These are phyloP conservation scores for Valencia hispanica DNA, from an alignment of 2,797 vertebrate genomes.

Conservation along the genomic window DNA sequence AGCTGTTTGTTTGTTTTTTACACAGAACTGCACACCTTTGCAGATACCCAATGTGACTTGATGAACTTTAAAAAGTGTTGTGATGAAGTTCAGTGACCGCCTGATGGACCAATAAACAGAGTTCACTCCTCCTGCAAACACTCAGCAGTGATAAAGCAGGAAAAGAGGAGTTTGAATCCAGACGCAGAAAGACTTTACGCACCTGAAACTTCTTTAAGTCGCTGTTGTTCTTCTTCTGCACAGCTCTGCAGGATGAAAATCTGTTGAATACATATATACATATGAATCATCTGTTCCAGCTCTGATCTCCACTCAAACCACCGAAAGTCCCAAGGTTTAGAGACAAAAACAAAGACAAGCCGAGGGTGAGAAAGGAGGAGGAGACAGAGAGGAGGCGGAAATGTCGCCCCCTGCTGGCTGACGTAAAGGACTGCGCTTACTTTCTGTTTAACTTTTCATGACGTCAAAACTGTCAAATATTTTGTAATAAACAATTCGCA, in stretches of 20 bases:
- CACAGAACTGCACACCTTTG: no score
- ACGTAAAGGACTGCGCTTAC: not conserved
- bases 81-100: not conserved
- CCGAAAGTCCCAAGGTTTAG: not conserved
- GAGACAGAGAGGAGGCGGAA: not conserved
- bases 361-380: not conserved
- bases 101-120: not conserved
- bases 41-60: no score
- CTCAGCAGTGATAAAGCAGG: not conserved
- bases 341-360: slow-evolving; percentile 4
- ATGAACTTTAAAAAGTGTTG: not conserved
- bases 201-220: not conserved
- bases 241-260: slow-evolving; percentile 1
- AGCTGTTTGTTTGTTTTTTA: not conserved
- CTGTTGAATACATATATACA: no score
- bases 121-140: not conserved
- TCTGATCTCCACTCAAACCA: not conserved
- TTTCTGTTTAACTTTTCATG: not conserved
- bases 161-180: not conserved
- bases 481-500: not conserved
- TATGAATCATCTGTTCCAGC: not conserved
- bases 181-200: not conserved
- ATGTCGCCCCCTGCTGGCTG: not conserved
- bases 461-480: not conserved
- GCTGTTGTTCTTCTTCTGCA: not conserved